Percentiles rank a stretch among this genome's conserved stretches.
Evolutionary conservation across 2,888 invertebrate genomes (phyloP).

Genomic region (Taenaris catops): DNA sequence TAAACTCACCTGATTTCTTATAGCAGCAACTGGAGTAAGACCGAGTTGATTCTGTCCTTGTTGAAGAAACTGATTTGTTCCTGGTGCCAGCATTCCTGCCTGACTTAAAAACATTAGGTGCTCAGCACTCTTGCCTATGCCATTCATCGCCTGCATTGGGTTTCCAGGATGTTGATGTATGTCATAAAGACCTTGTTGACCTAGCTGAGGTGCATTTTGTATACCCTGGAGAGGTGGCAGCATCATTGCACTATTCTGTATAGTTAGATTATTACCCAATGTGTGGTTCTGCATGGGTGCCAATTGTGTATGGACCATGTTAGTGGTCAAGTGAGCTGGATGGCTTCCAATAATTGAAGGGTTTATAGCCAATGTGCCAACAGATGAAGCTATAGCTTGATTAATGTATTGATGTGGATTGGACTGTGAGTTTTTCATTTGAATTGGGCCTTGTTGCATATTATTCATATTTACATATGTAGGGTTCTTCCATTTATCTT

Average conservation of each 20-base stretch:
- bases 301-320: slow-evolving; percentile 77
- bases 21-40: slow-evolving; percentile 67
- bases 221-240: slow-evolving; percentile 69
- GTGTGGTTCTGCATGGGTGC: slow-evolving; percentile 73
- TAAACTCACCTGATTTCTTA: slow-evolving; percentile 66
- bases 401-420: slow-evolving; percentile 74
- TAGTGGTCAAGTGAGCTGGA: slow-evolving; percentile 64
- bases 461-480: slow-evolving; percentile 78
- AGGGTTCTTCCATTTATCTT: slow-evolving; percentile 93
- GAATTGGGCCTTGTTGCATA: slow-evolving; percentile 78
- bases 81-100: slow-evolving; percentile 79
- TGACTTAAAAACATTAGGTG: slow-evolving; percentile 74
- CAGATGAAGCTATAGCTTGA: slow-evolving; percentile 69
- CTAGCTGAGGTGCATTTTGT: slow-evolving; percentile 72
- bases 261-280: slow-evolving; percentile 59
- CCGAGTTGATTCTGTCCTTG: slow-evolving; percentile 82
- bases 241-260: slow-evolving; percentile 73
- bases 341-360: slow-evolving; percentile 71
- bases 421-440: slow-evolving; percentile 69
- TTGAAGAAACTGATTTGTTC: slow-evolving; percentile 80
- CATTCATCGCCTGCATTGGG: slow-evolving; percentile 74
- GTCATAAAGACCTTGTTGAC: slow-evolving; percentile 74
- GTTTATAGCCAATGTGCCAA: slow-evolving; percentile 68
- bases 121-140: slow-evolving; percentile 70
- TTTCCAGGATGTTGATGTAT: slow-evolving; percentile 70